phyloP scores from a whole-genome alignment of 1,140 invertebrate genomes.

The Eueides isabella region DNA sequence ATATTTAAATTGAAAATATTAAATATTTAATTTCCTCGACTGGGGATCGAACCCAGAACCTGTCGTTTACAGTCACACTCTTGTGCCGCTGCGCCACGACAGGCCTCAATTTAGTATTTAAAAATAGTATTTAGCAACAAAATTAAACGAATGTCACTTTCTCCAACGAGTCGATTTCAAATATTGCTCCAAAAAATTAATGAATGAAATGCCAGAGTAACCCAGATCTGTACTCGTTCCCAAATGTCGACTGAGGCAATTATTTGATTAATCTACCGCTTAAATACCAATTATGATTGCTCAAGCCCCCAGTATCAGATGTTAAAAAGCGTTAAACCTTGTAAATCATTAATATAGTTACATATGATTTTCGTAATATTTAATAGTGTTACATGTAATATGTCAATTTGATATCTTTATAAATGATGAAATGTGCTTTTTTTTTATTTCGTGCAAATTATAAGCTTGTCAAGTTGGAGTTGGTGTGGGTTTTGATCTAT shows the following conservation, averaged over 20 bases:
- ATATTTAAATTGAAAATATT: no score
- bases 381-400: constrained; percentile 1
- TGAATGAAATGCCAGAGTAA: constrained; percentile 29
- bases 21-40: no score
- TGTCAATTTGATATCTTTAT: constrained; percentile 10
- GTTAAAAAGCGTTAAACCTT: not conserved
- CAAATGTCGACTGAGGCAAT: constrained; percentile 25
- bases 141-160: constrained; percentile 2
- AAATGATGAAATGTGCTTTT: not conserved
- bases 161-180: not conserved
- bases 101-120: no score
- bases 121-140: not conserved
- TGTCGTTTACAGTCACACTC: no score
- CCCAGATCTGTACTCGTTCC: constrained; percentile 14
- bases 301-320: not conserved
- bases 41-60: no score
- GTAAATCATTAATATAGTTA: constrained; percentile 1
- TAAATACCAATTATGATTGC: constrained; percentile 31
- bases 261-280: constrained; percentile 27
- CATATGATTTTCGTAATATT: not conserved
- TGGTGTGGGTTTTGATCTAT: no score
- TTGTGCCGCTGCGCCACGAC: no score
- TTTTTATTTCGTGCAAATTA: no score
- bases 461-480: no score
- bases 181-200: constrained; percentile 27